These are phyloP conservation scores for Melinaea marsaeus DNA, from an alignment of 2,888 invertebrate species.

Conservation along the genomic window DNA sequence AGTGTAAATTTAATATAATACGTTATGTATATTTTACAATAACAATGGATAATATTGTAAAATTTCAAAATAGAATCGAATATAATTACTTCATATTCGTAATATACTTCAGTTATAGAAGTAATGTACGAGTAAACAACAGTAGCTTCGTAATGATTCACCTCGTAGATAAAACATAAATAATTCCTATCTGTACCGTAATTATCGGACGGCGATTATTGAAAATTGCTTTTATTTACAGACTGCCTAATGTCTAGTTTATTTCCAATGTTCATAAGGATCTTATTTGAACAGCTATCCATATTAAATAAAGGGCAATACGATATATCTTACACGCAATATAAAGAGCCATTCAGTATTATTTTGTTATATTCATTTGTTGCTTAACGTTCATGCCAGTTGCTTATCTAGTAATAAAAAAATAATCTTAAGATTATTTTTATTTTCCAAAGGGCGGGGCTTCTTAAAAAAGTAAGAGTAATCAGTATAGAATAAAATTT, in stretches of 20 bases:
- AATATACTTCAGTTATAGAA: not conserved
- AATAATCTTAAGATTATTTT: too few relatives aligned
- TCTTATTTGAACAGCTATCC: not conserved
- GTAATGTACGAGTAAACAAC: not conserved
- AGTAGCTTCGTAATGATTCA: too few relatives aligned
- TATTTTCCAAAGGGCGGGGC: too few relatives aligned
- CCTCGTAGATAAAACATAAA: too few relatives aligned
- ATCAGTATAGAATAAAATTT: too few relatives aligned
- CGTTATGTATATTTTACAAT: not conserved
- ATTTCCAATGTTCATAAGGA: not conserved
- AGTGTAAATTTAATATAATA: too few relatives aligned
- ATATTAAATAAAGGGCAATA: not conserved
- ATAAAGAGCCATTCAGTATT: slow-evolving; percentile 3
- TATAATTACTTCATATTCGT: not conserved
- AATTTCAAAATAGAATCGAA: not conserved
- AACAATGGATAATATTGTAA: not conserved
- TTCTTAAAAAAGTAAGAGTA: too few relatives aligned
- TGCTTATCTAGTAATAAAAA: too few relatives aligned
- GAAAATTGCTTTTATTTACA: too few relatives aligned
- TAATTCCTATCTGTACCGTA: too few relatives aligned
- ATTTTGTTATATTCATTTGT: not conserved
- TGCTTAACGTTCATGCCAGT: too few relatives aligned
- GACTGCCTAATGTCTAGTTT: not conserved
- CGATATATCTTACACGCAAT: not conserved
- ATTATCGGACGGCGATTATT: too few relatives aligned